These are phyloP conservation scores for Kradibia gibbosae DNA, from an alignment of 1,140 invertebrate genomes.

Conservation along the genomic window DNA sequence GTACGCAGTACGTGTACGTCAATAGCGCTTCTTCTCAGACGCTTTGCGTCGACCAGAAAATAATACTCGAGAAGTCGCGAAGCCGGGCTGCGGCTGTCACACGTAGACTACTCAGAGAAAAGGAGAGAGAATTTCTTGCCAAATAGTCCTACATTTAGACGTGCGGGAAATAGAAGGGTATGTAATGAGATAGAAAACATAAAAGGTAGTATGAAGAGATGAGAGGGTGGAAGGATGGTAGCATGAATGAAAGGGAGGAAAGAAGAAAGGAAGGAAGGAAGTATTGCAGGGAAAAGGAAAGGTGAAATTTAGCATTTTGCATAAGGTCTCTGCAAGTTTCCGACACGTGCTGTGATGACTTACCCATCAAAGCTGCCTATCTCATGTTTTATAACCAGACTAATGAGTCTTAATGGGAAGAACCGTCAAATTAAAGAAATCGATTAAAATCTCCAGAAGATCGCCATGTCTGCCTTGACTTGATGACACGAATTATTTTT, in stretches of 20 bases:
- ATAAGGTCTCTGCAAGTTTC: background rate
- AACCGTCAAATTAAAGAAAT: slow-evolving; percentile 12
- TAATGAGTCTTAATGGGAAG: slow-evolving; percentile 19
- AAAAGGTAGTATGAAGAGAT: background rate
- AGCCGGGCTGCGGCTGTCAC: background rate
- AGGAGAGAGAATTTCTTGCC: background rate
- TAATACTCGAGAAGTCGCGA: slow-evolving; percentile 58
- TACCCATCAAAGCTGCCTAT: background rate
- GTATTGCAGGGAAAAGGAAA: slow-evolving; percentile 17
- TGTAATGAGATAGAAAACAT: background rate
- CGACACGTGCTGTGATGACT: slow-evolving; percentile 7
- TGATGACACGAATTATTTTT: background rate
- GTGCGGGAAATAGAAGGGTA: slow-evolving; percentile 13
- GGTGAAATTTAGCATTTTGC: slow-evolving; percentile 18
- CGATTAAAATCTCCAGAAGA: slow-evolving; percentile 16
- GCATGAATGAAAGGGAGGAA: background rate
- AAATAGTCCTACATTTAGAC: background rate
- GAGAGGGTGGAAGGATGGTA: slow-evolving; percentile 23
- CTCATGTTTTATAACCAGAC: slow-evolving; percentile 4
- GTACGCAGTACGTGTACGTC: slow-evolving; percentile 62
- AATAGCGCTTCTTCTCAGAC: slow-evolving; percentile 51
- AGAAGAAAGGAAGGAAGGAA: slow-evolving; percentile 17
- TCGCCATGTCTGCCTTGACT: background rate
- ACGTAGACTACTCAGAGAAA: background rate
- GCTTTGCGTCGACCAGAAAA: slow-evolving; percentile 57